Evolutionary conservation across 2,113 vertebrate genomes (phyloP), one percentile per base, ranked within the genome.

Genomic region (Pelodiscus sinensis): DNA sequence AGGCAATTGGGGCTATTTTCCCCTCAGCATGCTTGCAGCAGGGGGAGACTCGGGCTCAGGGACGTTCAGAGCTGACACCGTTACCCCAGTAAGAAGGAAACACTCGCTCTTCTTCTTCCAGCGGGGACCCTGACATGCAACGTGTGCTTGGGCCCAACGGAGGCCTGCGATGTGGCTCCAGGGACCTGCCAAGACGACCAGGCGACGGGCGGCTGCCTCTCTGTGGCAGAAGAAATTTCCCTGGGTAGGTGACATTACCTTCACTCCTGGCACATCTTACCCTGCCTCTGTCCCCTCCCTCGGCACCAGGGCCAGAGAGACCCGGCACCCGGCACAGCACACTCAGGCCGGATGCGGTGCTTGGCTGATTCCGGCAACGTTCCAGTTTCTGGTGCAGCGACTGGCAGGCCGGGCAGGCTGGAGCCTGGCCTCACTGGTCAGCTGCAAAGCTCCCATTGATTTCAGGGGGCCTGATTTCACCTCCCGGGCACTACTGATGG

Each of bases 91-190:
- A 9, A 35, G 31, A 68, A 35, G n/a, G 44, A 71, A 71, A 71
- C 65, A 35, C 65, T 71, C 35, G 18, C 31, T 68, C 65, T 68
- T 71, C 65, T 71, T n/a, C 21, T n/a, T 71, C 65, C 65, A 71
- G 18, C 9, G 18, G 18, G 1, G 6, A 62, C 3, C 9, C n/a
- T 71, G 65, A 71, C 9, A 71, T 71, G 65, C 2, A 9, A 71
- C 2, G 2, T 2, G 18, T n/a, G 65, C n/a, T 71, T 0, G 3
- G 31, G 65, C 65, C n/a, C 8, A 35, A 21, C 18, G 4, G 8
- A 35, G 16, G 31, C 3, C 65, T 71, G 65, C 9, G 2, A 6
- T 14, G 6, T 6, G 1, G 58, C 25, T 60, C 2, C 9, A 60
- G 58, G 58, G 5, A 60, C 11, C 25, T 60, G 58, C 58, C 58